phyloP scores from a whole-genome alignment of 2,888 invertebrate species.

The Trilocha varians region DNA sequence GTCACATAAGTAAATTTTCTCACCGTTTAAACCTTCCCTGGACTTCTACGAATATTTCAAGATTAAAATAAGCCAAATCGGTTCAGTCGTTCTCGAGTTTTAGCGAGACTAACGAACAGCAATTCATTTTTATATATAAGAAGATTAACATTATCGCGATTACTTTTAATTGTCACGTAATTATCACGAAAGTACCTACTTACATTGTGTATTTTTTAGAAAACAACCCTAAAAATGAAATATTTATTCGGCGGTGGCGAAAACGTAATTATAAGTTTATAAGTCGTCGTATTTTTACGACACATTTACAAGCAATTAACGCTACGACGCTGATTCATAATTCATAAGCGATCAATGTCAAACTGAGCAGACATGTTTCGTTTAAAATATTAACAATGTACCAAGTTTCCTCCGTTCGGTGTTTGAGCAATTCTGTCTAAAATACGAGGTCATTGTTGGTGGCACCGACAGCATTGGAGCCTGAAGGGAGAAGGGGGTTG shows the following conservation, averaged over 20 bases:
- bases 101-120: too few relatives aligned
- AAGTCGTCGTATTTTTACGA: not conserved
- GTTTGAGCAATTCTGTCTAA: slow-evolving; percentile 70
- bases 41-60: too few relatives aligned
- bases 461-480: slow-evolving; percentile 60
- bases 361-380: not conserved
- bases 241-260: not conserved
- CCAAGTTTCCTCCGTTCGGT: slow-evolving; percentile 62
- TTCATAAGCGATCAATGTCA: not conserved
- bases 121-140: too few relatives aligned
- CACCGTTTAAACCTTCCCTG: too few relatives aligned
- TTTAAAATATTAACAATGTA: slow-evolving; percentile 26
- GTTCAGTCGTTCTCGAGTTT: too few relatives aligned
- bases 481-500: slow-evolving; percentile 34
- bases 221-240: too few relatives aligned
- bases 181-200: too few relatives aligned
- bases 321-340: not conserved
- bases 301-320: not conserved
- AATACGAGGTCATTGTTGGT: slow-evolving; percentile 73
- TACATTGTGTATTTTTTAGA: too few relatives aligned
- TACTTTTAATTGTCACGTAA: too few relatives aligned
- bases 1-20: too few relatives aligned
- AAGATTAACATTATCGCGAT: too few relatives aligned
- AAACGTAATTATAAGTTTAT: not conserved
- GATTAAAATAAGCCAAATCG: too few relatives aligned